These are phyloP conservation scores for Drosophila lacertosa DNA, from an alignment of 1,140 invertebrate species.

Conservation along the genomic window DNA sequence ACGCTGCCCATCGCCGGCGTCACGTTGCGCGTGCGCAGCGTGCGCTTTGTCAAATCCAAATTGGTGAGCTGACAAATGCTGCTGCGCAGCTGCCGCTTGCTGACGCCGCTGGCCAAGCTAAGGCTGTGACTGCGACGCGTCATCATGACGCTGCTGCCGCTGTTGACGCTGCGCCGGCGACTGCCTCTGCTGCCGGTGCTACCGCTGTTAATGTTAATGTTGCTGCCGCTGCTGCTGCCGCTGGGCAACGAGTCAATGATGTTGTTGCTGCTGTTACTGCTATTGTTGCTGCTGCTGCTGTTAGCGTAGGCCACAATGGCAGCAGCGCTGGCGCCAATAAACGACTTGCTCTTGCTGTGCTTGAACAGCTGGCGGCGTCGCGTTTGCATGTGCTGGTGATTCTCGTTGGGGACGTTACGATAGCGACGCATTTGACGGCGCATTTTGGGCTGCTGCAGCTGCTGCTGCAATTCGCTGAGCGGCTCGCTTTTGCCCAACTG, in stretches of 20 bases:
- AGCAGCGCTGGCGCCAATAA: constrained; percentile 40
- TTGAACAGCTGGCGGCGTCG: constrained; percentile 64
- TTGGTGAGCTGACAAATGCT: constrained; percentile 54
- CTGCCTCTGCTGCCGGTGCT: background rate
- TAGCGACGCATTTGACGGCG: constrained; percentile 62
- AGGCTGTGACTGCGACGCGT: constrained; percentile 65
- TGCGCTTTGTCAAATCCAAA: constrained; percentile 66
- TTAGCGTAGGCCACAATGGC: constrained; percentile 50
- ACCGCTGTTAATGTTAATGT: background rate
- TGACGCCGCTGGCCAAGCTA: constrained; percentile 35
- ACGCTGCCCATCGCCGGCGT: constrained; percentile 22
- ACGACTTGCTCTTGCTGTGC: constrained; percentile 50
- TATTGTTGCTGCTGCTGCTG: background rate
- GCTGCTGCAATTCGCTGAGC: background rate
- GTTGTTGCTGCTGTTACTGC: background rate
- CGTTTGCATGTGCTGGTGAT: constrained; percentile 72
- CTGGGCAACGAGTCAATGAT: constrained; percentile 4
- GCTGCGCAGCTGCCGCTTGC: constrained; percentile 74
- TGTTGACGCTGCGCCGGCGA: constrained; percentile 25
- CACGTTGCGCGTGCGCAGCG: constrained; percentile 67
- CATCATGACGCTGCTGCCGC: constrained; percentile 39
- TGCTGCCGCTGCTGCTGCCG: constrained; percentile 10
- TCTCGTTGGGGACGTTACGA: constrained; percentile 79
- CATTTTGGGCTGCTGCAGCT: background rate
- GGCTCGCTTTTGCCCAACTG: background rate